Base-by-base conservation (phyloP, 53 echinoderm and acorn worm species). In the Apostichopus leukothele region DNA sequence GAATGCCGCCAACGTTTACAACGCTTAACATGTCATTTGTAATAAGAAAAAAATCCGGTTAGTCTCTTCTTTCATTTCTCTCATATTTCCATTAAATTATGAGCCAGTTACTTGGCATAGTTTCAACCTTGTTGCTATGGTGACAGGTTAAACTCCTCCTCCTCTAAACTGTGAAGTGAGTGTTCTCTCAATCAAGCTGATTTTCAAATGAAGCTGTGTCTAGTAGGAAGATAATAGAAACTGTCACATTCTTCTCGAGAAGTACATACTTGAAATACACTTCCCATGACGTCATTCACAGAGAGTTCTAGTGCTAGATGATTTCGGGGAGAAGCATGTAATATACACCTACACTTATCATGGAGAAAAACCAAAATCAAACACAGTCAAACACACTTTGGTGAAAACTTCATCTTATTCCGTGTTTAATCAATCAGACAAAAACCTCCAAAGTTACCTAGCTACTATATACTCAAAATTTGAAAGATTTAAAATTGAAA, bases 231-330 rank as follows among this genome's bases (percentile, higher is more conserved):
- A 81, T 81, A 81, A 81, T 54, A 81, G 54, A 55, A 81, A 54
- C 81, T 81, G 22, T 59, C 81, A 55, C 55, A 21, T 54, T 81
- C 55, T 21, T 55, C 54, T 59, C 7, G 59, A 53, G 81, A 81
- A 52, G 54, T 81, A 81, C 81, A 81, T 81, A 81, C 60, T 81
- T 71, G 71, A 71, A 71, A 71, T 71, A 71, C 71, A 19, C 71
- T 71, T 71, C 71, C 71, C 18, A n/a, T 71, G 71, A 71, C 71
- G 71, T 19, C 71, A 71, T 71, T 71, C 6, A 19, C 4, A n/a
- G 20, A 71, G 57, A 57, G 57, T 57, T 10, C 57, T 57, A 71
- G 71, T 19, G 71, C 3, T 63, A 16, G 63, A 63, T 63, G 63
- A 63, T 63, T 63, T 11, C 12, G 63, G 63, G 16, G 71, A 71